Evolutionary conservation across 2,888 invertebrate genomes (phyloP).

Genomic region (Melieria picta): DNA sequence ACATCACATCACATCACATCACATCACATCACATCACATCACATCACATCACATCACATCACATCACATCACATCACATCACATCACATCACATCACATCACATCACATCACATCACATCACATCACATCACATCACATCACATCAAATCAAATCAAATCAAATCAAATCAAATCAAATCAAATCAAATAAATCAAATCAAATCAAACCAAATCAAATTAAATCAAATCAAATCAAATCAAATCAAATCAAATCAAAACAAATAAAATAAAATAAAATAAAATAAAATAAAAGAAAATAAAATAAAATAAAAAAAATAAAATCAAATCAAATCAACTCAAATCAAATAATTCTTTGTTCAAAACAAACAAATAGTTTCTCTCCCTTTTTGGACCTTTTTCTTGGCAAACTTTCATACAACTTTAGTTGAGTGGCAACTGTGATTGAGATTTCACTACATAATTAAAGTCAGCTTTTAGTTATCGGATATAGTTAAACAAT

Average conservation of each 20-base stretch:
- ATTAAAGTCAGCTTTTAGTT: no score
- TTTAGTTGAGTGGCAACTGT: no score
- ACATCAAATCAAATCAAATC: not conserved
- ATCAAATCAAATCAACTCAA: not conserved
- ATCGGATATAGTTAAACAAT: no score
- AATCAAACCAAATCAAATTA: not conserved
- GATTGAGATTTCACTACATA: no score
- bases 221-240: not conserved
- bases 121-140: not conserved
- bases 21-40: not conserved
- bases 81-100: not conserved
- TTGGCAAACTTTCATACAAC: no score
- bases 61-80: not conserved
- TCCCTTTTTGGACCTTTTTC: no score
- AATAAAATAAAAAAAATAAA: conserved; percentile 1
- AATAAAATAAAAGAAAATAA: not conserved
- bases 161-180: not conserved
- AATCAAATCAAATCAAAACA: not conserved
- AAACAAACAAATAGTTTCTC: no score
- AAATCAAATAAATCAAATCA: not conserved
- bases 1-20: not conserved
- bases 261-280: conserved; percentile 5
- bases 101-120: not conserved
- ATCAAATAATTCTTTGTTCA: no score
- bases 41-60: not conserved